Conservation (phyloP, 2,113 vertebrate species). For the Rallus limicola region DNA sequence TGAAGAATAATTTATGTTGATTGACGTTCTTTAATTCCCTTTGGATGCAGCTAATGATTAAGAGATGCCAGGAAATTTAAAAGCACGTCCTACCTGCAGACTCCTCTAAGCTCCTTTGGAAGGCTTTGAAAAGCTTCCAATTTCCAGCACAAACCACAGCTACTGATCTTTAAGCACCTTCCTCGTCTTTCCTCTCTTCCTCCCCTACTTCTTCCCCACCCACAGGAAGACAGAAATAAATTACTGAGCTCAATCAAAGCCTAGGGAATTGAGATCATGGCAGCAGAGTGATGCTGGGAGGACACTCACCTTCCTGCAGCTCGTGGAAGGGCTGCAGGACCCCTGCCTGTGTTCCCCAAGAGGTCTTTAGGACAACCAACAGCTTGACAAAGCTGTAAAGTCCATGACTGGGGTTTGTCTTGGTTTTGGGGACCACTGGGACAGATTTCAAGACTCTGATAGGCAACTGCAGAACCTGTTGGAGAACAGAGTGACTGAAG, state of each 20-base stretch:
- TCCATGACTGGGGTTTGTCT: background rate
- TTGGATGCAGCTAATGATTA: conserved; percentile 60
- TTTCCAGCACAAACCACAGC: background rate
- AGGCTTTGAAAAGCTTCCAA: conserved; percentile 41
- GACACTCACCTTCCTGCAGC: background rate
- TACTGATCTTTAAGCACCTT: background rate
- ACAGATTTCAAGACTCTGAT: background rate
- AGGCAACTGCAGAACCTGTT: background rate
- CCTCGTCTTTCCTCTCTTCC: background rate
- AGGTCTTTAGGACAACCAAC: background rate
- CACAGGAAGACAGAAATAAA: background rate
- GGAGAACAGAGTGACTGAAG: background rate
- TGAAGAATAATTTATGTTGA: conserved; percentile 64
- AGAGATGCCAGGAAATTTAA: conserved; percentile 47
- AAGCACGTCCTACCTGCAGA: conserved; percentile 19
- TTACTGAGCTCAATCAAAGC: background rate
- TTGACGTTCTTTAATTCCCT: conserved; percentile 57
- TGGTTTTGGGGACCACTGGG: background rate
- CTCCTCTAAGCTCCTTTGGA: conserved; percentile 41
- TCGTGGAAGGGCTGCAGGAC: background rate
- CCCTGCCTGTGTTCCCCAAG: background rate
- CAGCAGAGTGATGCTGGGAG: background rate
- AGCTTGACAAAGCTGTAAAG: background rate
- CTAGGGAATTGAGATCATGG: background rate
- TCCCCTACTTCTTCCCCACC: background rate